These are phyloP conservation scores for Solenodon paradoxus DNA, from an alignment of 2,113 vertebrate genomes.

Conservation along the genomic window DNA sequence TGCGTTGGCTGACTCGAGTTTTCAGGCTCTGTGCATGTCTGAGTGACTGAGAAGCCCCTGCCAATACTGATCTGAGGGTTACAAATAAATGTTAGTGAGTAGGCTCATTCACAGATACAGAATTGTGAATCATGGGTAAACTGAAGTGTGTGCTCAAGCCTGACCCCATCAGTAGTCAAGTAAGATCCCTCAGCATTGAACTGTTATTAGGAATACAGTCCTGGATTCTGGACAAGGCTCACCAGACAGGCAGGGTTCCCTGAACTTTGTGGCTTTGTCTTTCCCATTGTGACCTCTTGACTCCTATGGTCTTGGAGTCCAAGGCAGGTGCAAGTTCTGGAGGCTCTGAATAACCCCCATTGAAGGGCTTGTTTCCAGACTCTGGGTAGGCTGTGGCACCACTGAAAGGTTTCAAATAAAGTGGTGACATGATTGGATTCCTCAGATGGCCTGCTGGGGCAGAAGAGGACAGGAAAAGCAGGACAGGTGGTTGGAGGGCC, in stretches of 20 bases:
- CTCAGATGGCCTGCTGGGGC: neutral
- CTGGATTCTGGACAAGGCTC: neutral
- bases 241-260: neutral
- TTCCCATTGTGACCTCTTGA: neutral
- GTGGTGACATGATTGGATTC: neutral
- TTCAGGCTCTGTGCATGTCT: neutral
- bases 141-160: neutral
- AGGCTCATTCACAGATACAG: neutral
- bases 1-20: neutral
- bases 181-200: neutral
- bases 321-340: neutral
- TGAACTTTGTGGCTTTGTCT: neutral
- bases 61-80: neutral
- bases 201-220: neutral
- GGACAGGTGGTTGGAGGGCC: neutral
- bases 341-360: neutral
- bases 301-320: neutral
- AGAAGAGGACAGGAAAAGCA: neutral
- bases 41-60: neutral
- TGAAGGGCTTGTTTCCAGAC: neutral
- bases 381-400: neutral
- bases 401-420: neutral
- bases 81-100: neutral
- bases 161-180: neutral
- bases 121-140: neutral